Evolutionary conservation across 2,113 vertebrate genomes (phyloP).

Genomic region (Corvus cornix): DNA sequence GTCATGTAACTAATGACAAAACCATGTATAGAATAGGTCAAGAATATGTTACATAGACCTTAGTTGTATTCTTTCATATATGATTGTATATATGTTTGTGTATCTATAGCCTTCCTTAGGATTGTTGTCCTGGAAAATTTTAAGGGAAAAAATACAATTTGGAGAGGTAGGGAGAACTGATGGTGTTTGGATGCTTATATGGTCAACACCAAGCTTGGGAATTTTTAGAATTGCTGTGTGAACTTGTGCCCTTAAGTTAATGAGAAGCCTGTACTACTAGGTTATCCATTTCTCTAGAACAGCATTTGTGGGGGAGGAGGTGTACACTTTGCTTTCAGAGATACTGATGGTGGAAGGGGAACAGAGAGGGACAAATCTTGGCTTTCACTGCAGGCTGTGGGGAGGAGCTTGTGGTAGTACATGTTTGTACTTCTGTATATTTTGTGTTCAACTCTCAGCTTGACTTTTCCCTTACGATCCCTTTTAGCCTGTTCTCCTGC

Average conservation of each 20-base stretch:
- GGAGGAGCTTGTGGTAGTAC: not conserved
- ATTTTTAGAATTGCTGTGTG: not conserved
- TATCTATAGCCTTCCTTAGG: not conserved
- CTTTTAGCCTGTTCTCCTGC: not conserved
- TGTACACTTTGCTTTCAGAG: not conserved
- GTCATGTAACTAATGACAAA: not conserved
- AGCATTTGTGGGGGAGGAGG: not conserved
- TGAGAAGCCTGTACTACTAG: not conserved
- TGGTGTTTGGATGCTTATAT: not conserved
- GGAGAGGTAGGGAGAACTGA: rapidly evolving
- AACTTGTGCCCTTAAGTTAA: not conserved
- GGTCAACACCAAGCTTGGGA: not conserved
- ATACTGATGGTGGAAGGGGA: not conserved
- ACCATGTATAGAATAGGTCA: not conserved
- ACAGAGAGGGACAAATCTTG: not conserved
- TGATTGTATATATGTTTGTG: not conserved
- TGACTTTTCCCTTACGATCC: not conserved
- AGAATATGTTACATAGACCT: not conserved
- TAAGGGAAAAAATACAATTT: not conserved
- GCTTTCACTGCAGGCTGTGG: not conserved
- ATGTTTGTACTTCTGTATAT: not conserved
- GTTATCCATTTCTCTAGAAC: not conserved
- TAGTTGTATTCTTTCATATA: not conserved
- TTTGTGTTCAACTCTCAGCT: not conserved
- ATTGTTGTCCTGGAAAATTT: not conserved